These are phyloP conservation scores for Poeciliopsis turneri DNA, from an alignment of 2,797 vertebrate genomes.

Conservation along the genomic window DNA sequence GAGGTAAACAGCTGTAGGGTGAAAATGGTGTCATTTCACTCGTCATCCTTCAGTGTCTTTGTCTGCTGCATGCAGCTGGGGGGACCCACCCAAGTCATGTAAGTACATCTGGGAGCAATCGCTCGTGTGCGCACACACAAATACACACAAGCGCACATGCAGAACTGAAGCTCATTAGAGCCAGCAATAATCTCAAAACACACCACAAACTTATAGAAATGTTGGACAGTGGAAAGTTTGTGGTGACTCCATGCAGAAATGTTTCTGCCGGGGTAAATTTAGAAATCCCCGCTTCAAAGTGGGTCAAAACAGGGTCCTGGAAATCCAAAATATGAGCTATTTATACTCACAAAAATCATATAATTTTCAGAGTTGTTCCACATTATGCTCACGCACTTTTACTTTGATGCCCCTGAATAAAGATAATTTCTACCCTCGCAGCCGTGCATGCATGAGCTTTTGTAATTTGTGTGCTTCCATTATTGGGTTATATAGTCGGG, in stretches of 20 bases:
- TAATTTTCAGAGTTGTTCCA: conserved; percentile 39
- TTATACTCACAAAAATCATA: conserved; percentile 35
- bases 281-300: conserved; percentile 63
- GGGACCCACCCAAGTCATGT: conserved; percentile 79
- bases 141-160: conserved; percentile 12
- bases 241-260: conserved; percentile 18
- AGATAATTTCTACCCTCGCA: conserved; percentile 15
- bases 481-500: conserved; percentile 58
- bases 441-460: conserved; percentile 7
- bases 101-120: conserved; percentile 81
- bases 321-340: conserved; percentile 56
- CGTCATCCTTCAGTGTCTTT: conserved; percentile 65
- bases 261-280: conserved; percentile 30
- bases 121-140: conserved; percentile 42
- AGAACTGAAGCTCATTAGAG: conserved; percentile 43
- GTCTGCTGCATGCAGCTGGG: conserved; percentile 75
- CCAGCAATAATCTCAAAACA: conserved; percentile 71
- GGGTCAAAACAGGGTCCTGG: conserved; percentile 69
- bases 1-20: conserved; percentile 72
- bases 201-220: conserved; percentile 43
- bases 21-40: conserved; percentile 75
- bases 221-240: conserved; percentile 4
- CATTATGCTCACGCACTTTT: conserved; percentile 16
- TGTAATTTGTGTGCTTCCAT: conserved; percentile 35
- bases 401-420: conserved; percentile 22